Base-by-base conservation (phyloP, 2,888 invertebrate species). In the Luperina testacea region DNA sequence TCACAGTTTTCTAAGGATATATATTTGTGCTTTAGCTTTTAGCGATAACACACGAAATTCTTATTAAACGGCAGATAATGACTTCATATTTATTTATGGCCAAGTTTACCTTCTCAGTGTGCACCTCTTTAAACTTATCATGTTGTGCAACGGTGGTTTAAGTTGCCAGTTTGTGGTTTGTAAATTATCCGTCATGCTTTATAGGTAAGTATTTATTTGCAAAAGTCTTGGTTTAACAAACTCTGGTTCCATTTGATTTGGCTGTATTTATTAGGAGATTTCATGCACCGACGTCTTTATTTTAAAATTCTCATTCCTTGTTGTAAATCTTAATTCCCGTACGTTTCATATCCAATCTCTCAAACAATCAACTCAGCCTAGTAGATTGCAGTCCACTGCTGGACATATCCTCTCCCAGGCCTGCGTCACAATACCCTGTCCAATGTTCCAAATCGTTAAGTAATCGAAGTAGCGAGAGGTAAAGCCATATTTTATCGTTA, bases 141-240 rank as follows among this genome's bases (percentile, higher is more conserved):
- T 64, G 79, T 85, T 82, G 42, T 69, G 80, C 75, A 85, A 80
- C 67, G 17, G 53, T 57, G 59, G 67, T 78, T 72, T 32, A 57
- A 15, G 59, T 73, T 63, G 64, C 38, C 15, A 67, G 72, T 68
- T 82, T 77, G 59, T 42, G 75, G 81, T 76, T 74, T 64, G 48
- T 69, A 78, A 78, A 77, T 82, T 64, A 72, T 65, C 48, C 61
- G 69, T 74, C 75, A 76, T 32, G 80, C 48, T 82, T 63, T 27
- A 64, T 71, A 74, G 15, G 27, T 27, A 45, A 4, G 38, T 53
- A 72, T 61, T 67, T 68, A 71, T 53, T 67, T 27, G 53, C 57
- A 15, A 67, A 76, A 68, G 0, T 67, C 17, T 71, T 53, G 20
- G 63, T 32, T 69, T 63, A 57, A 24, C 13, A 13, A 15, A 67